Base-by-base conservation (phyloP, 2,797 vertebrate genomes). In the Enteromius treurensis region DNA sequence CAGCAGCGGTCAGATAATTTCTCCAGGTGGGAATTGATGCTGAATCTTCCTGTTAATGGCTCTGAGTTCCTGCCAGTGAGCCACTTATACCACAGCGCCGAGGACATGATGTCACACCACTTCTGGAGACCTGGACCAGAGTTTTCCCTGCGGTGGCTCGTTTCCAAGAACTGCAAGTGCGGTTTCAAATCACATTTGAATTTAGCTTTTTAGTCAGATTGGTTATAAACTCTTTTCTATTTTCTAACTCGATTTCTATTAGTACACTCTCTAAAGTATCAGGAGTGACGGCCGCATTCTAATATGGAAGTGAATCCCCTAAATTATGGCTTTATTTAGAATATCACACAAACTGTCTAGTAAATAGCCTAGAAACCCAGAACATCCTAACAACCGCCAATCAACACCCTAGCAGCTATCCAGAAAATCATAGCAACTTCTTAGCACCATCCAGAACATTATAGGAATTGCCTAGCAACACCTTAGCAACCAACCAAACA, bases 1-100 rank as follows among this genome's bases (percentile, higher is more conserved):
- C 45, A 53, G 77, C 47, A 53, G 64, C 77, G 77, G 64, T 68
- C 64, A 68, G 32, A 53, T 79, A 11, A 79, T 79, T 68, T 68
- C 64, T 55, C 65, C 78, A 80, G 65, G 78, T 58, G 78, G 64
- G 34, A 80, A 58, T 58, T 58, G 78, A 69, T 79, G 34, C 78
- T 26, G 78, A 69, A 55, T 69, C 47, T 42, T 53, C 49, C 34
- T 42, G 78, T 80, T 80, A 80, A 80, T 70, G 65, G 23, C 65
- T 69, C 78, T 70, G 78, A 70, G 78, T 37, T 69, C 14, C 78
- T 58, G 78, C 78, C 78, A 80, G 34, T 26, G 65, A 80, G 34
- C 15, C 78, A 80, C 78, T 80, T 80, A 55, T 19, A 70, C 32
- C 34, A 21, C 47, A 37, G 23, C 34, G 45, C n/a, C 67, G 77